Conservation (phyloP, 1,140 invertebrate species). For the Rhysida immarginata region DNA sequence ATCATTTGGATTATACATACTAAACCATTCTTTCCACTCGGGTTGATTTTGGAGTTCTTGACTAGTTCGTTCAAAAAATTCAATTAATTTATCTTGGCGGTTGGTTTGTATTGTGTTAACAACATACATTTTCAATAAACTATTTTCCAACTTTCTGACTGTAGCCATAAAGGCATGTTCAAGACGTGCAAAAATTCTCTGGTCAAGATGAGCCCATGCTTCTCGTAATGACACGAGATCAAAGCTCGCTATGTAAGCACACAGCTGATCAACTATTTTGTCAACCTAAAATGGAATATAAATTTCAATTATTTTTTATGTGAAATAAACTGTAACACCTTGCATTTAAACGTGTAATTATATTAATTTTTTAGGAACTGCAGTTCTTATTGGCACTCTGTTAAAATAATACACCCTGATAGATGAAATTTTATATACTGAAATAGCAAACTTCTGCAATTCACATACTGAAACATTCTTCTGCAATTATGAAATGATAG, state of each 20-base stretch:
- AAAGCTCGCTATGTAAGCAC: slow-evolving; percentile 55
- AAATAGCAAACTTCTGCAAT: too few relatives aligned
- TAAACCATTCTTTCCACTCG: slow-evolving; percentile 96
- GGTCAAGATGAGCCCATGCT: slow-evolving; percentile 74
- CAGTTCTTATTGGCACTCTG: too few relatives aligned
- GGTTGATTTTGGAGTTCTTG: slow-evolving; percentile 68
- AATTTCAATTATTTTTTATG: too few relatives aligned
- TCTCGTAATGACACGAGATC: slow-evolving; percentile 62
- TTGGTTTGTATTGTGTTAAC: slow-evolving; percentile 67
- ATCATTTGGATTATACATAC: slow-evolving; percentile 38
- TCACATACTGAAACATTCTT: too few relatives aligned
- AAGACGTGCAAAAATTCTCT: slow-evolving; percentile 65
- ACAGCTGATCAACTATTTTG: slow-evolving; percentile 74
- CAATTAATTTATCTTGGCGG: slow-evolving; percentile 65
- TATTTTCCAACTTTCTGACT: slow-evolving; percentile 73
- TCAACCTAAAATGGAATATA: slow-evolving; percentile 49
- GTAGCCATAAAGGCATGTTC: slow-evolving; percentile 64
- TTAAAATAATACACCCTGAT: too few relatives aligned
- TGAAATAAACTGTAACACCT: too few relatives aligned
- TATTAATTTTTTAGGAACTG: too few relatives aligned
- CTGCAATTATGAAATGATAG: too few relatives aligned
- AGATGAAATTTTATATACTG: too few relatives aligned
- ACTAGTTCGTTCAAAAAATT: slow-evolving; percentile 80
- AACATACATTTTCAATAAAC: slow-evolving; percentile 75
- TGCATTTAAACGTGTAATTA: too few relatives aligned